phyloP scores from a whole-genome alignment of 2,888 invertebrate genomes.

The Agrotis ipsilon region DNA sequence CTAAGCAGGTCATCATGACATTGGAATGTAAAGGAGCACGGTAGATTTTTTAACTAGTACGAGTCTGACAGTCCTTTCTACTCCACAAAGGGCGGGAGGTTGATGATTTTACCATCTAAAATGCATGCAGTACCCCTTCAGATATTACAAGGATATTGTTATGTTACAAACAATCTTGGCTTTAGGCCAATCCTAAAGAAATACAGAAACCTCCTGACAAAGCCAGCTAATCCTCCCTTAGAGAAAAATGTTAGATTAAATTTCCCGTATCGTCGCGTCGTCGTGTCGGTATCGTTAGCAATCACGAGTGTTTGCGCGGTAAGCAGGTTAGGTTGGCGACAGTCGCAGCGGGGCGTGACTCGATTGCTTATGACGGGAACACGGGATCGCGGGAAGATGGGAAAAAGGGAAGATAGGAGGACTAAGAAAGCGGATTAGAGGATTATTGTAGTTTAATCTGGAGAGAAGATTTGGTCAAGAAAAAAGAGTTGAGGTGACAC shows the following conservation, averaged over 20 bases:
- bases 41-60: too few relatives aligned
- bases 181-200: neutral
- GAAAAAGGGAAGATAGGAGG: constrained; percentile 22
- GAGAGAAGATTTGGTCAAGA: neutral
- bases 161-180: too few relatives aligned
- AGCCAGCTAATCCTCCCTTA: constrained; percentile 59
- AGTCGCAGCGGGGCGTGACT: constrained; percentile 78
- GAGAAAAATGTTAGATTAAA: constrained; percentile 72
- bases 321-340: constrained; percentile 78
- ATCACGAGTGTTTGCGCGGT: constrained; percentile 81
- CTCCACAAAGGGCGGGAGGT: too few relatives aligned
- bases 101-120: too few relatives aligned
- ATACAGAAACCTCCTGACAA: constrained; percentile 31
- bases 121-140: too few relatives aligned
- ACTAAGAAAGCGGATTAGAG: constrained; percentile 9
- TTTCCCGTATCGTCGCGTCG: constrained; percentile 72
- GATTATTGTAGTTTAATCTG: neutral
- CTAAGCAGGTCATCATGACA: too few relatives aligned
- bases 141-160: too few relatives aligned
- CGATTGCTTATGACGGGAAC: constrained; percentile 73
- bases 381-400: constrained; percentile 23
- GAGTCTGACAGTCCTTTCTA: too few relatives aligned
- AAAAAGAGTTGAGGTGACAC: neutral
- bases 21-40: too few relatives aligned
- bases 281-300: constrained; percentile 78